Conservation (phyloP, 2,888 invertebrate species). For the Hypena proboscidalis region DNA sequence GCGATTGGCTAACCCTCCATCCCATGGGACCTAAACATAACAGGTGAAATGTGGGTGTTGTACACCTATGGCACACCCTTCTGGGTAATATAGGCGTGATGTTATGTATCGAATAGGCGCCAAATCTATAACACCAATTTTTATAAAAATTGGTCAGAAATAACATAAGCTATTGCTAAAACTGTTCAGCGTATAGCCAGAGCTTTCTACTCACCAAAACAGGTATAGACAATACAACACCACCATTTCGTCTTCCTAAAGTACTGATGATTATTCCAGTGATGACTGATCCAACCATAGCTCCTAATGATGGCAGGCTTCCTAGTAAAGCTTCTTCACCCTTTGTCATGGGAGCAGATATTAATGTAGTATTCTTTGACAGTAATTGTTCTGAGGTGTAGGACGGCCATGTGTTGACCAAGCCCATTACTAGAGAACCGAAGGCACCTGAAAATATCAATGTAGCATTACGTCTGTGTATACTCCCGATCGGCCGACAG, state of each 20-base stretch:
- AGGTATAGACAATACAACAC: constrained; percentile 74
- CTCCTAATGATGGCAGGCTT: constrained; percentile 62
- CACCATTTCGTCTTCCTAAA: constrained; percentile 55
- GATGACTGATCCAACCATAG: constrained; percentile 52
- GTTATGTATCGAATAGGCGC: too few species aligned
- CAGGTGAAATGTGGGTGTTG: too few species aligned
- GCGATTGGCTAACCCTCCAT: too few species aligned
- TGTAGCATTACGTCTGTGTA: background rate
- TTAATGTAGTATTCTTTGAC: constrained; percentile 8
- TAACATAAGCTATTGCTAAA: too few species aligned
- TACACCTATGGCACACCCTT: too few species aligned
- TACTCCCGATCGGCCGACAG: background rate
- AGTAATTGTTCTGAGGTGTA: constrained; percentile 7
- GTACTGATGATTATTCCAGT: constrained; percentile 52
- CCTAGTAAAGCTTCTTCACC: constrained; percentile 59
- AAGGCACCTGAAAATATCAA: constrained; percentile 9
- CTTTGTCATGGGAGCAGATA: constrained; percentile 47
- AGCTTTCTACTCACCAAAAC: constrained; percentile 67
- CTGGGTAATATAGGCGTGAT: too few species aligned
- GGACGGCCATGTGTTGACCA: constrained; percentile 9
- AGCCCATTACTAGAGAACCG: background rate
- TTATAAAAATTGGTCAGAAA: too few species aligned
- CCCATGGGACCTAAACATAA: too few species aligned
- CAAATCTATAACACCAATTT: too few species aligned
- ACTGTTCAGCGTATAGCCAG: too few species aligned